phyloP scores from a whole-genome alignment of 2,797 vertebrate genomes.

The Coendou prehensilis region DNA sequence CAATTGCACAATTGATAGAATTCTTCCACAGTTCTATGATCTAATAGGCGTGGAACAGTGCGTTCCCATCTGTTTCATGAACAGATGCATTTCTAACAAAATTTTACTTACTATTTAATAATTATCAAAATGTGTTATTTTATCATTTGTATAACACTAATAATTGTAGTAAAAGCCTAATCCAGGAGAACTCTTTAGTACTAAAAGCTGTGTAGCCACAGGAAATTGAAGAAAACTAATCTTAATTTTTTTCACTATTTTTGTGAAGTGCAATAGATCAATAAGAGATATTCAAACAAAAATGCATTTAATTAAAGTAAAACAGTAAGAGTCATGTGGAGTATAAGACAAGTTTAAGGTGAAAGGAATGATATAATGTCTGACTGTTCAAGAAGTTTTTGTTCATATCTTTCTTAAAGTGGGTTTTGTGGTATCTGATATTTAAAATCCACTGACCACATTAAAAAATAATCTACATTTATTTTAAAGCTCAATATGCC shows the following conservation, averaged over 20 bases:
- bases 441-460: not conserved
- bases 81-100: not conserved
- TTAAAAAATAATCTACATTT: conserved; percentile 3
- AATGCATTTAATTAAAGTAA: not conserved
- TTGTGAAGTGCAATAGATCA: not conserved
- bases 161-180: not conserved
- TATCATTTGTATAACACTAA: not conserved
- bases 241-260: conserved; percentile 45
- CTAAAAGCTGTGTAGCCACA: not conserved
- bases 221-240: not conserved
- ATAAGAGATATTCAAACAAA: conserved; percentile 26
- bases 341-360: not conserved
- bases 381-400: not conserved
- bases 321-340: not conserved
- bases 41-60: not conserved
- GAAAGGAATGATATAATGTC: conserved; percentile 5
- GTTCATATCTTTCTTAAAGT: conserved; percentile 21
- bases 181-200: not conserved
- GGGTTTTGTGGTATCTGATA: not conserved
- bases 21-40: not conserved
- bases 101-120: not conserved
- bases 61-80: not conserved
- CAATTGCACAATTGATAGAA: not conserved
- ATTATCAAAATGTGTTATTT: conserved; percentile 1
- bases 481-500: not conserved